Evolutionary conservation across 2,797 vertebrate species (phyloP), one percentile per base, ranked within the genome.

Genomic region (Esox masquinongy): DNA sequence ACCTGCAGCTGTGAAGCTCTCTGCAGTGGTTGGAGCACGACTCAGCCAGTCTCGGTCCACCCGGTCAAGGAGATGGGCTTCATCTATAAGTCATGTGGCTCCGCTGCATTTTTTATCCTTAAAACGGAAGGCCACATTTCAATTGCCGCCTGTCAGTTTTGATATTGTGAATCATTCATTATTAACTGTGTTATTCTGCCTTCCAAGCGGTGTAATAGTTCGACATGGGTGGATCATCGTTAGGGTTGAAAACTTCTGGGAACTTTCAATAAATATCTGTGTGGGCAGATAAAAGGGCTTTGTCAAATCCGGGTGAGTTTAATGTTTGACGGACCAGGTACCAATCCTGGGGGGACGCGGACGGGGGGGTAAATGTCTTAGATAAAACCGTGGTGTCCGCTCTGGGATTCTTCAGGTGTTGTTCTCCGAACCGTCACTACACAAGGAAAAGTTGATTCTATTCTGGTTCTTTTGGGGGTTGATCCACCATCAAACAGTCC

Each of bases 101-200:
- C 88, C 89, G 74, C 87, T 91, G 82, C 88, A 90, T 91, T 92
- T 93, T 93, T 92, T 89, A 93, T 91, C 86, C 80, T 82, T 88
- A 80, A 91, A 88, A 92, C 88, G 87, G 86, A 91, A 74, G 75
- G 77, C 87, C 84, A 87, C 82, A 74, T 90, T 93, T 92, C 88
- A 90, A 90, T 93, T 90, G 91, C 89, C 80, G 75, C 90, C 83
- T 92, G 93, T 91, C 91, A 91, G 90, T 89, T 93, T 91, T 91
- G 89, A 89, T 93, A 91, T 87, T 88, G 89, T 87, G 84, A 90
- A 88, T 92, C 88, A 92, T 94, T 82, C 78, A 92, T 93, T 88
- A 92, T 92, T 92, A 82, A 92, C 70, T 24, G 69, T 83, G 89
- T 88, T 88, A 79, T 79, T 39, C 74, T 61, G 88, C 82, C 81